Evolutionary conservation across 64 coral and sea anemone species (phyloP), one percentile per base, ranked within the genome.

Genomic region (Astreopora myriophthalma): DNA sequence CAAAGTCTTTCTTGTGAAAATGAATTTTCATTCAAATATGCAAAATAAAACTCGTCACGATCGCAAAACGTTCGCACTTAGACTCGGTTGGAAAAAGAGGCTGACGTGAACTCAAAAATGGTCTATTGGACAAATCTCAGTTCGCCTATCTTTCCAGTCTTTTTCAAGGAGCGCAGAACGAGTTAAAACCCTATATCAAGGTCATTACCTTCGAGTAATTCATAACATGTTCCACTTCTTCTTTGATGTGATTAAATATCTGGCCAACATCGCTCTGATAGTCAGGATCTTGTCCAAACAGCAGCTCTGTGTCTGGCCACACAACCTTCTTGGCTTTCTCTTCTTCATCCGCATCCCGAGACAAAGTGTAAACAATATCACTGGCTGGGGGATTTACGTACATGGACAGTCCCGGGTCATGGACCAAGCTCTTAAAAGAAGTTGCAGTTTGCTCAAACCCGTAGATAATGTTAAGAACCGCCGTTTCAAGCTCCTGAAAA

Each of bases 261-360:
- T 87, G 26, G 71, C 55, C 89, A 67, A 99, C 76, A 26, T 93
- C 90, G 13, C 58, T 46, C 34, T 99, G 97, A 84, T 99, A 99
- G 30, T 93, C 92, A n/a, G 92, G 81, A 86, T 99, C 97, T 70
- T 91, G 73, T 33, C 94, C 82, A 64, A 99, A 99, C 68, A 99
- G 28, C 22, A 99, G 64, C 68, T 76, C 74, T 8, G 94, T 81
- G 72, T 96, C 91, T 38, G 97, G 97, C 97, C 97, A 99, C 0
- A 66, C 68, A 17, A 82, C 27, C 71, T 93, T 91, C 37, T 71
- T 92, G 13, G 82, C 82, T 40, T 71, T 93, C 39, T 85, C 84
- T 13, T 95, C 97, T 14, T 84, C 80, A 16, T 87, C 80, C 20
- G 48, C 69, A n/a, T 95, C 87, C 85, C 87, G 94, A 80, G 90